phyloP scores from a whole-genome alignment of 2,888 invertebrate species.

The Notodonta dromedarius region DNA sequence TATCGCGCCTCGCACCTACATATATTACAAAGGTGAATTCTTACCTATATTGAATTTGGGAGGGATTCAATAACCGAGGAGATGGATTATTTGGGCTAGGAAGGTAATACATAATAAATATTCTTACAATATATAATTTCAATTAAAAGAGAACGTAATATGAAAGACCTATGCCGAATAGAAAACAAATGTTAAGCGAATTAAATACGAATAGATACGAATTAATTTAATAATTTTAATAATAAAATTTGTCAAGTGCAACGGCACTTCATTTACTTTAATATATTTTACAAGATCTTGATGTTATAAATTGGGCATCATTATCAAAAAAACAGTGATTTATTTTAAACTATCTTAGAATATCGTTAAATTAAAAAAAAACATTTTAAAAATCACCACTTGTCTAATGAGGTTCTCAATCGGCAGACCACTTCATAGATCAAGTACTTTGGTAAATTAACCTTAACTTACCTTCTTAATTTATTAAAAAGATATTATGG shows the following conservation, averaged over 20 bases:
- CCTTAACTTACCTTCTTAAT: too few relatives aligned
- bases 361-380: neutral
- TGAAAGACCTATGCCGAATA: too few relatives aligned
- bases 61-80: conserved; percentile 11
- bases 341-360: neutral
- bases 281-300: conserved; percentile 10
- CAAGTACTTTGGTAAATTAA: too few relatives aligned
- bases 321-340: neutral
- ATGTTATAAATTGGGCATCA: conserved; percentile 9
- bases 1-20: conserved; percentile 10
- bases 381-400: neutral
- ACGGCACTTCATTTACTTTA: neutral
- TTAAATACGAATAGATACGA: neutral
- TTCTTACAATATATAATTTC: too few relatives aligned
- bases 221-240: neutral
- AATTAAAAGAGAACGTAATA: too few relatives aligned
- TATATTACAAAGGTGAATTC: conserved; percentile 1
- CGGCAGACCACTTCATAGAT: too few relatives aligned
- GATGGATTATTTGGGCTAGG: conserved; percentile 12
- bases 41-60: conserved; percentile 11
- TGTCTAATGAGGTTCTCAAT: neutral
- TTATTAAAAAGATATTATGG: too few relatives aligned
- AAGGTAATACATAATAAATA: neutral
- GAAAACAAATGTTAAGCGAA: neutral
- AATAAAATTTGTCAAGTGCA: neutral